Percentiles rank a stretch among this genome's conserved stretches.
Evolutionary conservation across 2,113 vertebrate species (phyloP).

Genomic region (Climacteris rufus): DNA sequence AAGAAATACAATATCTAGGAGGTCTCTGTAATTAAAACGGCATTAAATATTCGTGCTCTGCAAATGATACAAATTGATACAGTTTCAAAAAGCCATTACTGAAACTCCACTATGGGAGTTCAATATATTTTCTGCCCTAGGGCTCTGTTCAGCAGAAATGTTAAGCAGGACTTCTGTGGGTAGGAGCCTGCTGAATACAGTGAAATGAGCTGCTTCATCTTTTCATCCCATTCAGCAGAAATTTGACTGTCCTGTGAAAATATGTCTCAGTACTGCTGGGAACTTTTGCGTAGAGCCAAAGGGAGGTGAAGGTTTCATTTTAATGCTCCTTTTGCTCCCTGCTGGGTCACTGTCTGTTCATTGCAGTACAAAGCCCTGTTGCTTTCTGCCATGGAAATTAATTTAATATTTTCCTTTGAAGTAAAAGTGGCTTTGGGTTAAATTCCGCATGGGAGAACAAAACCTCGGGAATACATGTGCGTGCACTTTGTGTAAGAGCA

Average conservation of each 20-base stretch:
- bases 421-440: not conserved
- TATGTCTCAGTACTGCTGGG: not conserved
- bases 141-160: conserved; percentile 39
- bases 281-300: not conserved
- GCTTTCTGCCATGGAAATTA: not conserved
- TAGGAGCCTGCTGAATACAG: conserved; percentile 24
- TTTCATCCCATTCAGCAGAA: conserved; percentile 33
- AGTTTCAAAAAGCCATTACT: conserved; percentile 26
- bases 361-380: not conserved
- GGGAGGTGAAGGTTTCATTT: not conserved
- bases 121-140: conserved; percentile 22
- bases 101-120: not conserved
- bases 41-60: not conserved
- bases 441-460: not conserved
- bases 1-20: not conserved
- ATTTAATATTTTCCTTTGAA: not conserved
- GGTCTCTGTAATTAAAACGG: conserved; percentile 28
- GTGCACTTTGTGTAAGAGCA: not conserved
- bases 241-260: not conserved
- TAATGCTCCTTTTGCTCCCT: not conserved
- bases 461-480: not conserved
- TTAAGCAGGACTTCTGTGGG: not conserved
- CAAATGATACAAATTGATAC: conserved; percentile 19
- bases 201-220: conserved; percentile 10
- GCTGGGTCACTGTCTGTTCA: not conserved